Conservation (phyloP, 2,888 invertebrate genomes). For the Hypercompe scribonia region DNA sequence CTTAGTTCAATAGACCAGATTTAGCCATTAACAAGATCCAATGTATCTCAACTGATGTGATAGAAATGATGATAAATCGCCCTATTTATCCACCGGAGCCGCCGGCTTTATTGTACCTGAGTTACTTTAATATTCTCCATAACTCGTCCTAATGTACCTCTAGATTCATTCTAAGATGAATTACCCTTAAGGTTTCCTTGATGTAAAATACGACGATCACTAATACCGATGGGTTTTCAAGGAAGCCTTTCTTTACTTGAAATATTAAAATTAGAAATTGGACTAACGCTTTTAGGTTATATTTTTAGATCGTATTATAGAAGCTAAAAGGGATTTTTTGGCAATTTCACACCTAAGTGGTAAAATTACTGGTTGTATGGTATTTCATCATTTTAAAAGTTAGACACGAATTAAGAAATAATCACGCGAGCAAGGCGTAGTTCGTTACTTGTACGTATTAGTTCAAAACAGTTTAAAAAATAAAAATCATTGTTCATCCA, state of each 20-base stretch:
- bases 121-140: background rate
- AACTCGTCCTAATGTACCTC: background rate
- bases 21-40: background rate
- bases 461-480: too few species aligned
- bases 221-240: background rate
- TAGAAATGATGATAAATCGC: constrained; percentile 2
- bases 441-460: too few species aligned
- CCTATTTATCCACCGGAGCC: background rate
- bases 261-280: background rate
- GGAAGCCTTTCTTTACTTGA: background rate
- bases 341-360: too few species aligned
- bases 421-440: too few species aligned
- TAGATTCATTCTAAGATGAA: background rate
- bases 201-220: background rate
- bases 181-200: background rate
- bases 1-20: background rate
- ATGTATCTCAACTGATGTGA: background rate
- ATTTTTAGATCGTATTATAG: too few species aligned
- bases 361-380: too few species aligned
- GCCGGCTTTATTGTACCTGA: background rate
- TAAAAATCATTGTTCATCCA: background rate
- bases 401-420: too few species aligned
- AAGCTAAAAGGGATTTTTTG: too few species aligned
- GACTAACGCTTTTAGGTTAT: background rate
- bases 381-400: too few species aligned